These are phyloP conservation scores for Muscicapa comitata DNA, from an alignment of 2,797 vertebrate genomes.

Conservation along the genomic window DNA sequence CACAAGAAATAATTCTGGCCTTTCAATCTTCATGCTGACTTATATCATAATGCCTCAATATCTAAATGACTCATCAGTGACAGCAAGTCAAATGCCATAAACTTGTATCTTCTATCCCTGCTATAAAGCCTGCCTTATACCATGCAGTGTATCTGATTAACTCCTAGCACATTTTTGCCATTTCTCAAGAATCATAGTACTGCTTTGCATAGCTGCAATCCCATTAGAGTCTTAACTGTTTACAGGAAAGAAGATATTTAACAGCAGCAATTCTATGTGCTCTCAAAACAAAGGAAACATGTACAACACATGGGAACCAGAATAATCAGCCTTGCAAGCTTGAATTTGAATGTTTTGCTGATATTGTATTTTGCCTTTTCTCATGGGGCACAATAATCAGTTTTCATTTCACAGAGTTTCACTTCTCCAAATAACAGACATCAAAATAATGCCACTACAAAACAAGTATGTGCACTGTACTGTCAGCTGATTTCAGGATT, in stretches of 20 bases:
- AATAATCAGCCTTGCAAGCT: not conserved
- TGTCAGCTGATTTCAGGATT: slow-evolving; percentile 32
- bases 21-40: not conserved
- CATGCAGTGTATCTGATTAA: not conserved
- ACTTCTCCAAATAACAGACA: not conserved
- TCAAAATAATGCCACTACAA: not conserved
- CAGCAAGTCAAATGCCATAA: not conserved
- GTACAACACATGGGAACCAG: not conserved
- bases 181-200: not conserved
- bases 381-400: not conserved
- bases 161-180: not conserved
- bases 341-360: not conserved
- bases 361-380: not conserved
- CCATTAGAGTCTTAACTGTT: not conserved
- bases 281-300: not conserved
- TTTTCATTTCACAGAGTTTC: not conserved
- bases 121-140: not conserved
- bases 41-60: not conserved
- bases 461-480: not conserved
- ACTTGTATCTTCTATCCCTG: not conserved
- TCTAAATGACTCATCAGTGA: not conserved
- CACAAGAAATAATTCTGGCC: not conserved
- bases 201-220: not conserved
- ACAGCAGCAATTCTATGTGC: not conserved
- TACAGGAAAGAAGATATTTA: not conserved